phyloP scores from a whole-genome alignment of 2,888 invertebrate genomes.

The Lasioglossum marginatum region DNA sequence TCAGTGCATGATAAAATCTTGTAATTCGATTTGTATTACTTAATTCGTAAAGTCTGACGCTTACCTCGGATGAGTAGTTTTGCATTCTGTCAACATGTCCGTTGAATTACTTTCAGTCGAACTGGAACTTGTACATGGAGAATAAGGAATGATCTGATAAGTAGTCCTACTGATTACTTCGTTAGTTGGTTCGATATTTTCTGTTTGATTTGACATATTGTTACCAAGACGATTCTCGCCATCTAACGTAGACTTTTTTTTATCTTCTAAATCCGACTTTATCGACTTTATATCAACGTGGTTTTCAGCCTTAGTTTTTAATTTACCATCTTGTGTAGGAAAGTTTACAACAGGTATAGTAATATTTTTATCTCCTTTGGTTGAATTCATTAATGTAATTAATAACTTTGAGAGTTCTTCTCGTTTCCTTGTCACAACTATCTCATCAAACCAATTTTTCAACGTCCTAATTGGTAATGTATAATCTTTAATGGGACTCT shows the following conservation, averaged over 20 bases:
- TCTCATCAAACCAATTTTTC: conserved; percentile 94
- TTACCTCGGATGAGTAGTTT: conserved; percentile 69
- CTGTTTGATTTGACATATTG: conserved; percentile 54
- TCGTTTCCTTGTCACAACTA: conserved; percentile 93
- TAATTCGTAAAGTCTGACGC: not conserved
- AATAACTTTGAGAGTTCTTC: conserved; percentile 94
- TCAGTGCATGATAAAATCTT: not conserved
- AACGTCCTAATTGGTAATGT: conserved; percentile 93
- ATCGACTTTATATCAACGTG: conserved; percentile 68
- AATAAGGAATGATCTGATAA: conserved; percentile 73
- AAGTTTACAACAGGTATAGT: conserved; percentile 90
- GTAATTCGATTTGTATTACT: not conserved
- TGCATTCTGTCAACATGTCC: conserved; percentile 72
- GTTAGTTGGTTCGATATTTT: conserved; percentile 57
- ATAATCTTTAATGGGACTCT: conserved; percentile 94
- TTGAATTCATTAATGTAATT: conserved; percentile 90
- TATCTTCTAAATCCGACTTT: conserved; percentile 66
- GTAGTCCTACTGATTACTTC: conserved; percentile 64
- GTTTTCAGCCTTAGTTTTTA: conserved; percentile 76
- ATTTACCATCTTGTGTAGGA: conserved; percentile 90
- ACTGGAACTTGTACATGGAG: conserved; percentile 61
- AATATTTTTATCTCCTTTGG: conserved; percentile 88
- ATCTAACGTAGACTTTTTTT: conserved; percentile 61
- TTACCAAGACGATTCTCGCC: conserved; percentile 55
- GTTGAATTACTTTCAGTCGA: conserved; percentile 69